phyloP scores from a whole-genome alignment of 1,140 invertebrate species.

The Teleogryllus occipitalis region DNA sequence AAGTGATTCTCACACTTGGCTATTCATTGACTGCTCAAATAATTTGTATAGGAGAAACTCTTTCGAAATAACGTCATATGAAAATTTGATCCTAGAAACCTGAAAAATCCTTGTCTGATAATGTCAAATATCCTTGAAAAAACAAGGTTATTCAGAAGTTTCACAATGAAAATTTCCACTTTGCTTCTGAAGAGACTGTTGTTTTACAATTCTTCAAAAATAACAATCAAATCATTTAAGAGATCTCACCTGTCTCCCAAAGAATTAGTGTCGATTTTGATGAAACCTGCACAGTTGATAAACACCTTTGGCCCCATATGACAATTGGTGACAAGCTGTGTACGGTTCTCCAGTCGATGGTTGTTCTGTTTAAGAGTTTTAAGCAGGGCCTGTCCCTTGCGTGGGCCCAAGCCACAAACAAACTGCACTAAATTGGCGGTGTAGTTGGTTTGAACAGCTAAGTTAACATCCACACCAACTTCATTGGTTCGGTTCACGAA shows the following conservation, averaged over 20 bases:
- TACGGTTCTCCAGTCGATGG: slow-evolving; percentile 86
- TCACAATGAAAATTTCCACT: no score
- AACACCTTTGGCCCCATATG: slow-evolving; percentile 98
- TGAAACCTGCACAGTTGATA: slow-evolving; percentile 98
- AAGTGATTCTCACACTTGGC: no score
- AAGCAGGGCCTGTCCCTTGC: slow-evolving; percentile 85
- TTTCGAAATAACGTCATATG: no score
- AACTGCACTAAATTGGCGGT: slow-evolving; percentile 92
- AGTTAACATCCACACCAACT: slow-evolving; percentile 97
- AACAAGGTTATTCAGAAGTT: no score
- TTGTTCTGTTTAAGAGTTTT: slow-evolving; percentile 90
- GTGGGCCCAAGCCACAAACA: slow-evolving; percentile 90
- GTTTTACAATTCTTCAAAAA: no score
- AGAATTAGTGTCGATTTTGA: slow-evolving; percentile 95
- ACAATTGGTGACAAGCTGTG: slow-evolving; percentile 88
- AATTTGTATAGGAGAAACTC: no score
- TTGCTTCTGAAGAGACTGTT: no score
- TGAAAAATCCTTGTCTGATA: no score
- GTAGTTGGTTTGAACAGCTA: slow-evolving; percentile 78
- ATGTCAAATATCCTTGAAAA: no score
- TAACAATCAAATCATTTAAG: no score
- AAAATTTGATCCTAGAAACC: no score
- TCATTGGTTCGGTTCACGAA: slow-evolving; percentile 92
- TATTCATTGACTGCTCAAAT: no score
- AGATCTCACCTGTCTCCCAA: slow-evolving; percentile 64